A percentile compares a stretch with the other conserved stretches of the same genome.
phyloP scores from a whole-genome alignment of 2,113 vertebrate species.

The Pipa parva region DNA sequence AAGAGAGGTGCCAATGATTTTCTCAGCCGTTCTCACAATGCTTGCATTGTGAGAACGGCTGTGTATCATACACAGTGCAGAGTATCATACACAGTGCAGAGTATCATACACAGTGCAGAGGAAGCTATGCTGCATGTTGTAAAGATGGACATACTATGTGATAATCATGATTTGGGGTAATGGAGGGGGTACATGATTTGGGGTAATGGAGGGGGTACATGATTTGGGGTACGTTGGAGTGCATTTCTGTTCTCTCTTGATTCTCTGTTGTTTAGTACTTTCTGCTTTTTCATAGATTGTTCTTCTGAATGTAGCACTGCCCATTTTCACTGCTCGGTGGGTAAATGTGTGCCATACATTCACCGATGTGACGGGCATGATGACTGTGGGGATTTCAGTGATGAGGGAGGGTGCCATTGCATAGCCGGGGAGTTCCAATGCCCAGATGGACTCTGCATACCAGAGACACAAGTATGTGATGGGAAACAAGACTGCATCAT shows the following conservation, averaged over 20 bases:
- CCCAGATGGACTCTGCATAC: conserved; percentile 61
- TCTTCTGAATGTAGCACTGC: conserved; percentile 59
- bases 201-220: too few relatives aligned
- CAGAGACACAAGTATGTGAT: conserved; percentile 64
- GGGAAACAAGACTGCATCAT: conserved; percentile 67
- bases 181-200: too few relatives aligned
- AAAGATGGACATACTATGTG: too few relatives aligned
- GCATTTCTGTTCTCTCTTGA: neutral
- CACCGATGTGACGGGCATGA: conserved; percentile 77
- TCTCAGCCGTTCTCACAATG: too few relatives aligned
- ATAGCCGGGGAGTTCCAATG: conserved; percentile 69
- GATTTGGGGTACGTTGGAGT: too few relatives aligned
- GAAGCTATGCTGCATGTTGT: too few relatives aligned
- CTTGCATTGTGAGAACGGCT: too few relatives aligned
- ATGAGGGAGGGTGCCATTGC: conserved; percentile 74
- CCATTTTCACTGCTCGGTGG: conserved; percentile 69
- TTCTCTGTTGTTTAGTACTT: neutral
- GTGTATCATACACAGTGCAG: too few relatives aligned
- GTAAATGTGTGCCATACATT: conserved; percentile 69
- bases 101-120: too few relatives aligned
- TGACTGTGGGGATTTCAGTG: conserved; percentile 80
- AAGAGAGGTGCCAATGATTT: too few relatives aligned
- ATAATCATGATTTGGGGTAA: too few relatives aligned
- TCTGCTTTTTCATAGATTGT: conserved; percentile 48
- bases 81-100: too few relatives aligned